Conservation (phyloP, 2,113 vertebrate genomes). For the Panthera uncia region DNA sequence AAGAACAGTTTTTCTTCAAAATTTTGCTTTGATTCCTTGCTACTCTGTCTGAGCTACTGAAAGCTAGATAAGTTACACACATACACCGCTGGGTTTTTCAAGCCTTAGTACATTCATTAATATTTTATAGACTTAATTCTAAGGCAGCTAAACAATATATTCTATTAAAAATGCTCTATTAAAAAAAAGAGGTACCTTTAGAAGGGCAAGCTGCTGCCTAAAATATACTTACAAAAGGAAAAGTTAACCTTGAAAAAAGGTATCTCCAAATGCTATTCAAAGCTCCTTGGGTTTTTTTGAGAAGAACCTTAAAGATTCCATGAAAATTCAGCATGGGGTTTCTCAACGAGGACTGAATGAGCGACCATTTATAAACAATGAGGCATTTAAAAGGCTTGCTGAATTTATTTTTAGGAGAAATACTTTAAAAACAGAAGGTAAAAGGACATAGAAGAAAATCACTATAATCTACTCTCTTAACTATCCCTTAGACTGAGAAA, state of each 20-base stretch:
- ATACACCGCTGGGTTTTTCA: slow-evolving; percentile 53
- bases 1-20: slow-evolving; percentile 73
- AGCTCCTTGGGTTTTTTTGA: background rate
- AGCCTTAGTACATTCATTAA: slow-evolving; percentile 48
- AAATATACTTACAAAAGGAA: slow-evolving; percentile 63
- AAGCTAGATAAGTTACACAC: slow-evolving; percentile 65
- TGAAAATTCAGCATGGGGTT: background rate
- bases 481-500: background rate
- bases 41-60: slow-evolving; percentile 52
- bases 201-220: background rate
- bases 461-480: background rate
- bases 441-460: background rate
- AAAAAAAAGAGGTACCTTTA: slow-evolving; percentile 28
- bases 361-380: slow-evolving; percentile 6
- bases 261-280: background rate
- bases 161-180: slow-evolving; percentile 55
- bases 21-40: slow-evolving; percentile 73
- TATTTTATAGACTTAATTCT: slow-evolving; percentile 71
- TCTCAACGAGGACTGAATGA: slow-evolving; percentile 11
- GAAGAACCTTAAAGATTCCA: slow-evolving; percentile 17
- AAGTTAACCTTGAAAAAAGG: slow-evolving; percentile 37
- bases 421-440: slow-evolving; percentile 4
- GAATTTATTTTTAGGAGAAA: slow-evolving; percentile 36
- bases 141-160: slow-evolving; percentile 57
- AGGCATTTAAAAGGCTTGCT: background rate